Evolutionary conservation across 2,888 invertebrate species (phyloP), one percentile per base, ranked within the genome.

Genomic region (Amphipyra berbera): DNA sequence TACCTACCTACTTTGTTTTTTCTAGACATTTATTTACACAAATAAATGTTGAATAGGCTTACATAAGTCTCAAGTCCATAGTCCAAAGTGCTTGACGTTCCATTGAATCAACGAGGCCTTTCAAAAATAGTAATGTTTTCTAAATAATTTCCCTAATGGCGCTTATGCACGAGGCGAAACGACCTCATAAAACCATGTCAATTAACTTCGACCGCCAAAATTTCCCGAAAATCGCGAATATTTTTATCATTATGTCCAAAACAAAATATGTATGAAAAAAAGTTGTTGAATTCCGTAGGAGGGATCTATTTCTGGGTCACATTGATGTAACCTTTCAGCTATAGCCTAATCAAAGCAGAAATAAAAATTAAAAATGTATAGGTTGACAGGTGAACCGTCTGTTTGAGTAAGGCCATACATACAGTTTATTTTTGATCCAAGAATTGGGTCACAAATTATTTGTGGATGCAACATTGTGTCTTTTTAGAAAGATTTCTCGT

Each of bases 371-470:
- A 70, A 76, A 62, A 67, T 65, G 55, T 72, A 68, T 56, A 68
- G 7, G 41, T 56, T 72, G 76, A 64, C 76, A 69, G 65, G 49
- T 64, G 46, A 75, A 71, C 60, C 73, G 60, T 64, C 38, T 48
- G 59, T 70, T 78, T 68, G 67, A 73, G 73, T 79, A 73, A 73
- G 66, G 71, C 58, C 73, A 73, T 68, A 73, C 76, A 68, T 49
- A 68, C 67, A 37, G 75, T 79, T 77, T 79, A 79, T 79, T 79
- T 79, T 61, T 68, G 65, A 61, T 55, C 47, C 66, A 66, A 72
- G 79, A 79, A 79, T 77, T 69, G 53, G 77, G 80, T 79, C 78
- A 72, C 60, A 68, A 30, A 78, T 70, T 72, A 78, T 75, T 72
- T 55, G 61, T 68, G 54, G 68, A 66, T 55, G 68, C 63, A 76